Base-by-base conservation (phyloP, 2,888 invertebrate species). In the Pseudococcus viburni region DNA sequence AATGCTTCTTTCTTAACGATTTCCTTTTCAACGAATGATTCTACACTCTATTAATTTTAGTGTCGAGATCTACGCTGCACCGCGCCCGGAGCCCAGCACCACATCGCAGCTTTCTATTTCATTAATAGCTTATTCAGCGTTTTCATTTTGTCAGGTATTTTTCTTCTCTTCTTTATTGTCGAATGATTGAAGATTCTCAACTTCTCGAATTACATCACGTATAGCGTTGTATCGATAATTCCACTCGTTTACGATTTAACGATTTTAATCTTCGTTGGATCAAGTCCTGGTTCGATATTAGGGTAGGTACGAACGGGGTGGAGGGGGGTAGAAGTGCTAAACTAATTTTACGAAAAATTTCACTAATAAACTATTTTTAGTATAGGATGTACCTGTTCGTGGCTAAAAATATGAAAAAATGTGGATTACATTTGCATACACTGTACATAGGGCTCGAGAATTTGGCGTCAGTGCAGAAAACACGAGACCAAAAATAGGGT, bases 1-100 rank as follows among this genome's bases (percentile, higher is more conserved):
- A 88, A 77, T 87, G 51, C 88, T 88, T 83, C 88, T 88, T 88
- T 88, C 88, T 88, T 88, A 88, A 88, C 88, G 88, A 88, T 88
- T 88, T 83, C 87, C 87, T 87, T 87, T 87, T 87, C 88, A 88
- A 88, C 88, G 88, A 83, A 88, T 88, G 88, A 88, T 88, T 88
- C 88, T 88, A 88, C 88, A 88, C 88, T 88, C 88, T 80, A 88
- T 80, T 83, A 83, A 88, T 80, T 83, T 83, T 83, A 68, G 19
- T 46, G 68, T 68, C 64, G 86, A 86, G 39, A 86, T 59, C 33
- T 86, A 42, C 42, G 42, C 42, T 42, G 42, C 42, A 42, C 42
- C 42, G 42, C 39, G 26, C 26, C 26, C 85, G 4, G 11, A 64
- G 19, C n/a, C 46, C 19, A 86, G 86, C 39, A 55, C 48, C 80